Evolutionary conservation across 2,797 vertebrate genomes (phyloP).

Genomic region (Emydoidea blandingii): DNA sequence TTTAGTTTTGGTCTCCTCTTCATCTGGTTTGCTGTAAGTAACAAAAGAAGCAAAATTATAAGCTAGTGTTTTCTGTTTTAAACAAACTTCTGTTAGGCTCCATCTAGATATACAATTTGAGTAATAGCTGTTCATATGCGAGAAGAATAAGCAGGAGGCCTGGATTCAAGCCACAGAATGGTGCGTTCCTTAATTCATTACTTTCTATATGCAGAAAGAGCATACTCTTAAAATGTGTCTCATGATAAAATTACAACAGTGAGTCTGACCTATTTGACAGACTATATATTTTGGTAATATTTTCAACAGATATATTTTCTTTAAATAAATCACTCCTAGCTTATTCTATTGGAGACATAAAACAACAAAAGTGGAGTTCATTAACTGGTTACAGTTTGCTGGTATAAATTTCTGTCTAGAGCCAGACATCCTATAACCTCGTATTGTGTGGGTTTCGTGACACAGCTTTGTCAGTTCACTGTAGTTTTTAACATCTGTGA

Average conservation of each 20-base stretch:
- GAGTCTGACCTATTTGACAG: not conserved
- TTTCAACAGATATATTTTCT: not conserved
- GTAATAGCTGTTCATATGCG: not conserved
- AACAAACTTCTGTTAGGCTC: not conserved
- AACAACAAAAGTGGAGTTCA: not conserved
- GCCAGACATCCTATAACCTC: accelerated
- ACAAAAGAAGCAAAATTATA: not conserved
- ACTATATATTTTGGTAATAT: not conserved
- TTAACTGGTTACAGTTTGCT: not conserved
- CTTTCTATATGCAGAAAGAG: not conserved
- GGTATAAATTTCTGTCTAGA: not conserved
- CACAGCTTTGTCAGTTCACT: not conserved
- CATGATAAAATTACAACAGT: not conserved
- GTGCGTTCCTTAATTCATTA: not conserved
- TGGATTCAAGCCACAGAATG: not conserved
- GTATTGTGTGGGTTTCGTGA: not conserved
- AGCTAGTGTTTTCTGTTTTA: not conserved
- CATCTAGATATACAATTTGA: not conserved
- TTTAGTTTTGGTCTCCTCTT: not conserved
- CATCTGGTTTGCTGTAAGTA: not conserved
- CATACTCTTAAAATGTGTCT: not conserved
- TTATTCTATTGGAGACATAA: not conserved
- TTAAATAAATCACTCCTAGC: not conserved
- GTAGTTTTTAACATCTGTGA: not conserved
- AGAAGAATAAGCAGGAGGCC: not conserved